Evolutionary conservation across 2,888 invertebrate species (phyloP), one percentile per base, ranked within the genome.

Genomic region (Rotaria macrura): DNA sequence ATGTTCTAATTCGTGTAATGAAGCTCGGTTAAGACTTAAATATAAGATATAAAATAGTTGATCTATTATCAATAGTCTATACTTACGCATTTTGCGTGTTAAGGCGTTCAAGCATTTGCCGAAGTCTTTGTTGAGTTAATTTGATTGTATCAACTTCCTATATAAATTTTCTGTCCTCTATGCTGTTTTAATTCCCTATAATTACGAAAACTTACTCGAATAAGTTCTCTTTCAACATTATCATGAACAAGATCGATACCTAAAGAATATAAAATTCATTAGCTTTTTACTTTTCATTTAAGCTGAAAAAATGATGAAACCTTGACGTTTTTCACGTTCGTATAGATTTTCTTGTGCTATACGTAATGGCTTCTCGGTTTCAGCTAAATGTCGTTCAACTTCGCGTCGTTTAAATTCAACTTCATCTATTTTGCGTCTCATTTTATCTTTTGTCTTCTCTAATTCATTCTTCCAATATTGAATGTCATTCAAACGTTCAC

Each of bases 311-410:
- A 0, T 25, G 10, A 79, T 43, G 10, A 25, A n/a, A 79, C 79
- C 95, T 91, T 94, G 94, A 87, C 96, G 93, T 89, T 94, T 94
- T 92, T 96, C 96, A 85, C 96, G 92, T 89, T 96, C 94, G 91
- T 96, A 96, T 84, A 97, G 93, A 90, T 96, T 96, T 91, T 97
- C 96, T 91, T 96, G 96, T 54, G 95, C 95, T 88, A 96, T 95
- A 89, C 96, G 95, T 87, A 96, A 91, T 0, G 96, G 96, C 4
- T 95, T 95, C 90, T 96, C 96, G 86, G 95, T 94, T 89, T 95
- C 95, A 85, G 93, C 92, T 87, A 94, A 91, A 29, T 93, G 92
- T 89, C 94, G 93, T 87, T 94, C 92, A 89, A 94, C 94, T 92
- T 89, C 93, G 92, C 91, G 94, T 93, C 91, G 93, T 93, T 91